Evolutionary conservation across 1,140 invertebrate genomes (phyloP).

Genomic region (Paraescarpia echinospica): DNA sequence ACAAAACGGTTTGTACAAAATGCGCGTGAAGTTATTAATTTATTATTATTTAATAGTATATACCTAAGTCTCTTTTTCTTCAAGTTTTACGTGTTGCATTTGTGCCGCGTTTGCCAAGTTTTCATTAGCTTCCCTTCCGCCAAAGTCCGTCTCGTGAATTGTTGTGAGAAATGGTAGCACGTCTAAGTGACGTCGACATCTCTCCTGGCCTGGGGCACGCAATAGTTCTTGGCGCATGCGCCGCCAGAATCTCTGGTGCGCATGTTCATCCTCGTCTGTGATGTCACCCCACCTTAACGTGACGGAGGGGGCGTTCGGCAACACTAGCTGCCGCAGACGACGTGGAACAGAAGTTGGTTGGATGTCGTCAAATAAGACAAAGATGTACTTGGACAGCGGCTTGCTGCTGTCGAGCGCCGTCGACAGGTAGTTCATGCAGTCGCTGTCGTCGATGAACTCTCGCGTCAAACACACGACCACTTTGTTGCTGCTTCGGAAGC

Average conservation of each 20-base stretch:
- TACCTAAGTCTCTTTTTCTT: background rate
- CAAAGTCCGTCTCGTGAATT: background rate
- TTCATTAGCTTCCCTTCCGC: background rate
- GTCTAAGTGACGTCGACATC: background rate
- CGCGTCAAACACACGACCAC: background rate
- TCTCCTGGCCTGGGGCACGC: background rate
- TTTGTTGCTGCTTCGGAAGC: background rate
- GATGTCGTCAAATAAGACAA: background rate
- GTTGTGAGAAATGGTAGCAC: background rate
- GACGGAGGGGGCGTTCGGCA: background rate
- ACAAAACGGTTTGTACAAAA: background rate
- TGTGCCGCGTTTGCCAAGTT: background rate
- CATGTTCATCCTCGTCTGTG: background rate
- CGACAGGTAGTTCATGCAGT: background rate
- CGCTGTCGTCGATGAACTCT: constrained; percentile 3
- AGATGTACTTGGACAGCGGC: background rate
- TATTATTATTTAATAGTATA: background rate
- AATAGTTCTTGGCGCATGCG: background rate
- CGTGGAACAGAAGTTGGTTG: background rate
- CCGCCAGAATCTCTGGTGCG: background rate
- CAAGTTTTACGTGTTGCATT: background rate
- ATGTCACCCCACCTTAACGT: background rate
- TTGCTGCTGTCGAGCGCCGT: constrained; percentile 2
- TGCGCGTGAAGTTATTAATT: no score
- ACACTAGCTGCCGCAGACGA: background rate